These are phyloP conservation scores for Stenoptilia bipunctidactyla DNA, from an alignment of 2,888 invertebrate genomes.

Conservation along the genomic window DNA sequence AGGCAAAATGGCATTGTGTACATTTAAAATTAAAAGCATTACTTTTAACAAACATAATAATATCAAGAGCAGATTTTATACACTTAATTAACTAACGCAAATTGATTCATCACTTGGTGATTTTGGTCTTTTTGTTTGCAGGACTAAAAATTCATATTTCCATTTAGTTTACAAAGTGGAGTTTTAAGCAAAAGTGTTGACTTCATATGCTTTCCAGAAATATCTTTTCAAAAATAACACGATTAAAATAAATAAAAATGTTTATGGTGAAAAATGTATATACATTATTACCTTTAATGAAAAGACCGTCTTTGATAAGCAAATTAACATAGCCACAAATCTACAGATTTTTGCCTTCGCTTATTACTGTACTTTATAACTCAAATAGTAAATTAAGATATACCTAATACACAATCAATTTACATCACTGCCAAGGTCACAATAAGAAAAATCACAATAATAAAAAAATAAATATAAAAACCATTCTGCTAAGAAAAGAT, in stretches of 20 bases:
- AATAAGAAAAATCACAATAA: constrained; percentile 17
- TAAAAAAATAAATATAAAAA: constrained; percentile 22
- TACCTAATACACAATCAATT: not conserved
- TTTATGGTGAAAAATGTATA: no score
- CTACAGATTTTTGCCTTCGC: no score
- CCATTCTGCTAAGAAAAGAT: constrained; percentile 18
- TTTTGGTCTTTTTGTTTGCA: constrained; percentile 57
- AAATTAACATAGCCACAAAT: no score
- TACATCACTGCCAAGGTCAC: constrained; percentile 10
- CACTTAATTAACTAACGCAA: constrained; percentile 42
- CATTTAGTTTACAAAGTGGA: no score
- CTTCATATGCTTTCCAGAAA: not conserved
- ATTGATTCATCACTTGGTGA: constrained; percentile 62
- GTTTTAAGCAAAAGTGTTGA: no score
- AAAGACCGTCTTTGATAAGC: no score
- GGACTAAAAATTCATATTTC: constrained; percentile 45
- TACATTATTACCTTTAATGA: no score
- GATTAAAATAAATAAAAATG: no score
- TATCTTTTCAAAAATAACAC: not conserved
- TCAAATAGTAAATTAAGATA: not conserved
- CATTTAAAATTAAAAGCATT: constrained; percentile 66
- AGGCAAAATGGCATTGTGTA: constrained; percentile 72
- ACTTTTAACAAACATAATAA: constrained; percentile 62
- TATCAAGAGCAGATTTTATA: constrained; percentile 61
- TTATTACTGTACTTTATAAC: not conserved